Conservation (phyloP, 2,113 vertebrate genomes). For the Emydura subglobosa region DNA sequence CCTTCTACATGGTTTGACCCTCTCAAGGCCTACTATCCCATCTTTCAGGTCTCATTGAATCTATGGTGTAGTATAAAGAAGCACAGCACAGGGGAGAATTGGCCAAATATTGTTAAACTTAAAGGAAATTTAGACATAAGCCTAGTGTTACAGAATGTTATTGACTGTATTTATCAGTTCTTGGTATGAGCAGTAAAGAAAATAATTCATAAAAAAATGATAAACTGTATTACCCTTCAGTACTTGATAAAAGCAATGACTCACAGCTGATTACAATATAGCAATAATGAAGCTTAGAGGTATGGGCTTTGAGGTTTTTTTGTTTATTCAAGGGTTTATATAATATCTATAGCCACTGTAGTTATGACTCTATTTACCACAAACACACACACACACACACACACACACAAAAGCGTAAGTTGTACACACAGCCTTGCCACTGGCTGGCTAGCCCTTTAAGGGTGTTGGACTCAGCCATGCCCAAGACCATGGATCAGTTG, state of each 20-base stretch:
- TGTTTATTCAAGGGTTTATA: constrained; percentile 48
- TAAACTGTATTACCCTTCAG: constrained; percentile 63
- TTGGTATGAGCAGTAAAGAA: constrained; percentile 52
- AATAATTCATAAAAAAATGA: constrained; percentile 68
- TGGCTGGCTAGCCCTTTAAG: background rate
- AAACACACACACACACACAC: too few relatives aligned
- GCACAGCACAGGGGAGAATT: background rate
- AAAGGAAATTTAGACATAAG: constrained; percentile 15
- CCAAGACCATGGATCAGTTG: background rate
- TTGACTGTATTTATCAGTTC: constrained; percentile 57
- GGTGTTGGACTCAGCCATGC: background rate
- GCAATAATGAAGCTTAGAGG: constrained; percentile 40
- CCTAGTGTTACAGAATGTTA: constrained; percentile 41
- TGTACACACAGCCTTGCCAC: background rate
- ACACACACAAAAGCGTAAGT: constrained; percentile 64
- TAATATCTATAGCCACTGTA: constrained; percentile 51
- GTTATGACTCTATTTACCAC: constrained; percentile 1
- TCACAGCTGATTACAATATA: constrained; percentile 58
- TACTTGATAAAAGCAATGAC: constrained; percentile 58
- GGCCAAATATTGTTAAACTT: constrained; percentile 20
- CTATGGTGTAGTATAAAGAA: background rate
- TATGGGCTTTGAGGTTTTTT: background rate
- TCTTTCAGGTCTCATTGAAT: background rate
- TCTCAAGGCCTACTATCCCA: background rate
- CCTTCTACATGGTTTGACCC: background rate